These are phyloP conservation scores for Amiota minor DNA, from an alignment of 2,888 invertebrate genomes.

Conservation along the genomic window DNA sequence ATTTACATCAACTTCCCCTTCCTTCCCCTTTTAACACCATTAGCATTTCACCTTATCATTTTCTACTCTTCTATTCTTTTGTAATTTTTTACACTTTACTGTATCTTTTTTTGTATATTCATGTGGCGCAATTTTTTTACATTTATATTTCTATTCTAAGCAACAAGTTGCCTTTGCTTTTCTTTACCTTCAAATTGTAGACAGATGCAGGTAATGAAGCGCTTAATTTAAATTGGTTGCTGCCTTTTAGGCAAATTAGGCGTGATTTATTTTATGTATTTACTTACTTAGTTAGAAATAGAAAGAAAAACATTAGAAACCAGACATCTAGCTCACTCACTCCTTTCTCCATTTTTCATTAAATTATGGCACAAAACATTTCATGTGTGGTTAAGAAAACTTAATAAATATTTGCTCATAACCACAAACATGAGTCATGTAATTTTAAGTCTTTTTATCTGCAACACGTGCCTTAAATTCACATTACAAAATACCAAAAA, in stretches of 20 bases:
- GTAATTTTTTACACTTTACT: not conserved
- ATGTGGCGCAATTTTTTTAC: not conserved
- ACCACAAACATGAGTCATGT: too few relatives aligned
- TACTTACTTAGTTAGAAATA: constrained; percentile 31
- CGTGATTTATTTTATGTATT: constrained; percentile 53
- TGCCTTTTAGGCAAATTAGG: constrained; percentile 42
- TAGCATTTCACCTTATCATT: constrained; percentile 17
- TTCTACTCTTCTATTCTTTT: not conserved
- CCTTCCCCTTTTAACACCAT: constrained; percentile 2
- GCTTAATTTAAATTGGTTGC: constrained; percentile 28
- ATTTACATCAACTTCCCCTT: constrained; percentile 40
- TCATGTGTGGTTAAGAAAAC: too few relatives aligned
- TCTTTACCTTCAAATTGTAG: constrained; percentile 36
- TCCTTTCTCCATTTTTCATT: constrained; percentile 8
- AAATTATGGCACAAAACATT: not conserved
- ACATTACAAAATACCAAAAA: too few relatives aligned
- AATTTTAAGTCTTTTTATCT: constrained; percentile 32
- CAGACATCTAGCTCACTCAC: too few relatives aligned
- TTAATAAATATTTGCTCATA: not conserved
- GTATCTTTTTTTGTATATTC: not conserved
- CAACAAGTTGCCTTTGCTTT: not conserved
- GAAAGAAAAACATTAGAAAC: not conserved
- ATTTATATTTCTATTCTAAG: not conserved
- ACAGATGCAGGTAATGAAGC: constrained; percentile 36
- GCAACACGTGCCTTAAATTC: constrained; percentile 4